Base-by-base conservation (phyloP, 1,140 invertebrate genomes). In the Sesamia nonagrioides region DNA sequence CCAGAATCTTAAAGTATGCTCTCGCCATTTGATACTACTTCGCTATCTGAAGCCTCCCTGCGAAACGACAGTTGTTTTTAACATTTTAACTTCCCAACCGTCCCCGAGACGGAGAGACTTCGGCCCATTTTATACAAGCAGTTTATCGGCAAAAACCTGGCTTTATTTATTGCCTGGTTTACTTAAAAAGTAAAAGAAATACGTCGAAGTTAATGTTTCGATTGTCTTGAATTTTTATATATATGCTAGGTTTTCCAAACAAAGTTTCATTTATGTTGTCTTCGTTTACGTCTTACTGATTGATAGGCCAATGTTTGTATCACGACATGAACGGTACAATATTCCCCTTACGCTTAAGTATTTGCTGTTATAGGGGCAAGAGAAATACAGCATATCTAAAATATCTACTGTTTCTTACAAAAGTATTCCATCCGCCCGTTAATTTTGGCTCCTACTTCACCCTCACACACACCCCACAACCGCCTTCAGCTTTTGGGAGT, bases 101-200 rank as follows among this genome's bases (percentile, higher is more conserved):
- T 27, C 0, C 52, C 52, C 52, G 21, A 3, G 52, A 21, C 52
- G 6, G 1, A n/a, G 15, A 40, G 40, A 63, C 13, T 63, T 68
- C n/a, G 33, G 60, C 17, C 58, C 13, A 15, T 37, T 61, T 61
- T 40, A 13, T 15, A 68, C 63, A 27, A 68, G 50, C 63, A 21
- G 63, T 68, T 48, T 48, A 68, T 33, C 63, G 42, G 42, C 37
- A 37, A 48, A 48, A 21, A 42, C 42, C 8, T 1, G 8, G 18
- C 18, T 68, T 50, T 68, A 68, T 68, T 68, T 68, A 68, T 68
- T 68, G 63, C 42, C 18, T 7, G 18, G 15, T 27, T 68, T 68
- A 40, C 50, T 48, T 69, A 69, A 69, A 69, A 69, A 33, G 66
- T 69, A 42, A 50, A 69, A 50, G n/a, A 45, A 18, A 69, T 69